Base-by-base conservation (phyloP, 2,888 invertebrate genomes). In the Muschampia plurimacula region DNA sequence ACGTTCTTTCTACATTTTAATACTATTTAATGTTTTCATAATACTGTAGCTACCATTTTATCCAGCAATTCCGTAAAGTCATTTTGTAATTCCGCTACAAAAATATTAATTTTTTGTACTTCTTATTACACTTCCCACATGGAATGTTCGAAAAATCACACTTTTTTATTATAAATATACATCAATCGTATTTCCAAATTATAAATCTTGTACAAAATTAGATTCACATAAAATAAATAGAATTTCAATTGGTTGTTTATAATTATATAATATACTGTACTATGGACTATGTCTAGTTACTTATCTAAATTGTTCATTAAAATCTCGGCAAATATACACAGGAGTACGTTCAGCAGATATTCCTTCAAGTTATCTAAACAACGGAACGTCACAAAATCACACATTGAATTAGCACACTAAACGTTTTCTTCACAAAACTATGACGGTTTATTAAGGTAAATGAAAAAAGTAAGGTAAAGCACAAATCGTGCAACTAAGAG, bases 41-140 rank as follows among this genome's bases (percentile, higher is more conserved):
- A 92, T 92, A 92, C 91, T 92, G 91, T 82, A 83, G 84, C 85
- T 89, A 89, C 85, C 87, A 67, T 62, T 66, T 66, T 28, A 36
- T 72, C 52, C 52, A 66, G 41, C 60, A 88, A 92, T 90, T 87
- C 84, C 87, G 85, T 87, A 84, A 83, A 84, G 85, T 86, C 82
- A 84, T 82, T 82, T 84, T 80, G 79, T 83, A 84, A 83, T 87
- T 87, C 86, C 80, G 83, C 83, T 92, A 93, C 89, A 94, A 92
- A 93, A 93, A 93, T 93, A 93, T 94, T 86, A 85, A 85, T 89
- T 83, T 91, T 93, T 93, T 93, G 93, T 94, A 93, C 93, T 94
- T 91, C 88, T 88, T 84, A 89, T 90, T 89, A 91, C 89, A 92
- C 84, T 88, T 91, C 89, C 91, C 90, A 83, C 80, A 81, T 92